Evolutionary conservation across 2,797 vertebrate species (phyloP).

Genomic region (Bradypodion ventrale): DNA sequence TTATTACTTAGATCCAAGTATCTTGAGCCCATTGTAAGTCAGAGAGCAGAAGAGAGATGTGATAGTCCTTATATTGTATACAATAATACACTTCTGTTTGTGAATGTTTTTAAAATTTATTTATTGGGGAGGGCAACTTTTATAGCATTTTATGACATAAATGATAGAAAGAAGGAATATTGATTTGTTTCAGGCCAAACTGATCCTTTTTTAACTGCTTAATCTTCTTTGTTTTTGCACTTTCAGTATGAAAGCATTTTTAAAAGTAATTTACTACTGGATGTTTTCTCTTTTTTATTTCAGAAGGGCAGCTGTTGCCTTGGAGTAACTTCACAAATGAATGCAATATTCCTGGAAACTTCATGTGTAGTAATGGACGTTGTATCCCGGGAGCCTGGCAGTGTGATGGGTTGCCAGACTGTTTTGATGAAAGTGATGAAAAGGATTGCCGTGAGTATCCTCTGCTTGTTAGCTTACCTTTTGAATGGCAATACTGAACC

Average conservation of each 20-base stretch:
- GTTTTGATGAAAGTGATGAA: constrained; percentile 94
- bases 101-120: neutral
- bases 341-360: constrained; percentile 96
- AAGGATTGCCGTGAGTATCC: constrained; percentile 92
- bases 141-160: neutral
- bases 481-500: neutral
- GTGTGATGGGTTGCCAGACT: constrained; percentile 91
- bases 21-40: neutral
- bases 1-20: neutral
- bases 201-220: neutral
- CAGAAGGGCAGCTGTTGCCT: constrained; percentile 93
- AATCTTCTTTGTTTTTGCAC: neutral
- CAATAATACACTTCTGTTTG: neutral
- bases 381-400: constrained; percentile 93
- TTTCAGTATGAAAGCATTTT: neutral
- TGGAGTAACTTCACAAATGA: constrained; percentile 95
- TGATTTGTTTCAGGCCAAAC: neutral
- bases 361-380: constrained; percentile 93
- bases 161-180: neutral
- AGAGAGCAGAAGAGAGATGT: neutral
- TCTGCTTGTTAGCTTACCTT: neutral
- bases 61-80: neutral
- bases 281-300: constrained; percentile 10
- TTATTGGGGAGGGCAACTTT: neutral
- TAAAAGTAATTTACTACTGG: neutral